Evolutionary conservation across 2,888 invertebrate species (phyloP).

Genomic region (Hypselothyrea guttata): DNA sequence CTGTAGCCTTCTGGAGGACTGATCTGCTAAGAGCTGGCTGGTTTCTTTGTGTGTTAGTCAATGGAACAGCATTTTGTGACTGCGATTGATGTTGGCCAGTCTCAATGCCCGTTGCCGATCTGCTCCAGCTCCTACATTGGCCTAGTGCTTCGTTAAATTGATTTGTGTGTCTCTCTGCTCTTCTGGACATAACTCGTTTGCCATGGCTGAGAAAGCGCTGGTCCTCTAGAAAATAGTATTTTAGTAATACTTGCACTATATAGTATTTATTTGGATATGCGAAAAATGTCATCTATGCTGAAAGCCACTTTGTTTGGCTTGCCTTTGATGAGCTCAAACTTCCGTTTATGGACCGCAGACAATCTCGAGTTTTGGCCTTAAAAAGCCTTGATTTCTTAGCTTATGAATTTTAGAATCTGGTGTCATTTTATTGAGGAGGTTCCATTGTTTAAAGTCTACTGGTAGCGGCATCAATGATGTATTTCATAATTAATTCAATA

Average conservation of each 20-base stretch:
- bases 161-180: constrained; percentile 60
- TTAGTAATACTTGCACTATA: constrained; percentile 41
- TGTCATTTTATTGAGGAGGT: neutral
- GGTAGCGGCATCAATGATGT: too few relatives aligned
- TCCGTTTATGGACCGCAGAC: constrained; percentile 63
- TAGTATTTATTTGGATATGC: constrained; percentile 55
- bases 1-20: too few relatives aligned
- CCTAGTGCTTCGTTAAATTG: constrained; percentile 76
- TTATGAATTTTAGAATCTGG: constrained; percentile 45
- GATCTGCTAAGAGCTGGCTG: too few relatives aligned
- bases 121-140: constrained; percentile 55
- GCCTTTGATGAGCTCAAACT: constrained; percentile 54
- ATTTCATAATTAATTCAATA: too few relatives aligned
- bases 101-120: constrained; percentile 33
- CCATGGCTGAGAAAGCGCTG: constrained; percentile 63
- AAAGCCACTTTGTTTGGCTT: constrained; percentile 49
- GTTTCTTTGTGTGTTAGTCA: constrained; percentile 5
- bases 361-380: constrained; percentile 33
- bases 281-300: constrained; percentile 64
- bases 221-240: constrained; percentile 48
- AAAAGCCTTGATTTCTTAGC: constrained; percentile 75
- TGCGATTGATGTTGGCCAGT: constrained; percentile 26
- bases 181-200: constrained; percentile 55
- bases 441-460: too few relatives aligned
- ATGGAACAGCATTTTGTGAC: constrained; percentile 9